phyloP scores from a whole-genome alignment of 2,797 vertebrate species.

The Betta splendens region DNA sequence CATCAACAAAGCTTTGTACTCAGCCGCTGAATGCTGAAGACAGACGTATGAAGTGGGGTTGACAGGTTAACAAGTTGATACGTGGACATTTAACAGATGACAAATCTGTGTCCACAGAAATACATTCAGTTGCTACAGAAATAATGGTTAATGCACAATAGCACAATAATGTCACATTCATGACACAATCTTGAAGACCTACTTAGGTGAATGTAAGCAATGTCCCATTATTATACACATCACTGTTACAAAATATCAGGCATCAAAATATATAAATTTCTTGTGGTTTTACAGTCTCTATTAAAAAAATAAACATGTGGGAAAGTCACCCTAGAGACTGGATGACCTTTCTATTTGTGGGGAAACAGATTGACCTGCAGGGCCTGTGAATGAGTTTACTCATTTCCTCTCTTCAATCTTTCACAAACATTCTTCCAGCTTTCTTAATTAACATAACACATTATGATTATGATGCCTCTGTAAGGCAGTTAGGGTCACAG shows the following conservation, averaged over 20 bases:
- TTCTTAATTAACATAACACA: constrained; percentile 15
- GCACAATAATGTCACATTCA: not conserved
- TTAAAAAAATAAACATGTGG: constrained; percentile 48
- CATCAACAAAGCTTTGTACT: constrained; percentile 50
- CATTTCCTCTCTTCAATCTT: constrained; percentile 59
- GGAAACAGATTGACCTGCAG: constrained; percentile 46
- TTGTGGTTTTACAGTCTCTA: constrained; percentile 2
- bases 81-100: constrained; percentile 5
- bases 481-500: not conserved
- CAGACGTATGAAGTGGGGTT: constrained; percentile 43
- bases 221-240: constrained; percentile 2
- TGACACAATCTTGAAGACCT: constrained; percentile 1
- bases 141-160: not conserved
- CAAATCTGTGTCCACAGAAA: not conserved
- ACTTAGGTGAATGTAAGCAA: constrained; percentile 1
- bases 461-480: constrained; percentile 3
- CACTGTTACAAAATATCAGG: not conserved
- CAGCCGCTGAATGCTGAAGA: constrained; percentile 30
- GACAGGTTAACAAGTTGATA: constrained; percentile 36
- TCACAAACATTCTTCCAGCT: constrained; percentile 43
- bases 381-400: constrained; percentile 52
- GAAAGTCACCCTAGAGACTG: constrained; percentile 47
- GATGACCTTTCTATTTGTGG: constrained; percentile 60
- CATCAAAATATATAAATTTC: not conserved
- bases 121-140: not conserved